These are phyloP conservation scores for Calyptomena viridis DNA, from an alignment of 2,113 vertebrate species.

Conservation along the genomic window DNA sequence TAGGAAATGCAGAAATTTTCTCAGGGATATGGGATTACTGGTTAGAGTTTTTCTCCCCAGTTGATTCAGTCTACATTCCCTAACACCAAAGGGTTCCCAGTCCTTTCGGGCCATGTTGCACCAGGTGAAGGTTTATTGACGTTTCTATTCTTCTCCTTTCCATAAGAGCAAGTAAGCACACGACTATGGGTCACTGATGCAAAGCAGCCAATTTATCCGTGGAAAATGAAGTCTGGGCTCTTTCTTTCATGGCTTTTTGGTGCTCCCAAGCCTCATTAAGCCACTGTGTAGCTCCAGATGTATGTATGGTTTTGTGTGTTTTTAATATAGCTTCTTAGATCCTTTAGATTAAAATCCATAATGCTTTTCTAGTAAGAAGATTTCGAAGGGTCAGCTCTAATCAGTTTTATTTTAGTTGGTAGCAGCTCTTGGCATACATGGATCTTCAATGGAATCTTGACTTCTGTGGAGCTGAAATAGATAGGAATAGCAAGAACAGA, in stretches of 20 bases:
- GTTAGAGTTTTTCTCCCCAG: background rate
- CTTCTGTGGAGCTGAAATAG: background rate
- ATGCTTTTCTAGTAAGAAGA: background rate
- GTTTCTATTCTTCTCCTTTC: background rate
- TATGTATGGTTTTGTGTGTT: background rate
- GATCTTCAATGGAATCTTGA: background rate
- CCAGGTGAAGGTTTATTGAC: background rate
- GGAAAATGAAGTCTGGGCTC: background rate
- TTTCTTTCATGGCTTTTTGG: background rate
- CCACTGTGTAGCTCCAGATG: background rate
- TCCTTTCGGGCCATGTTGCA: background rate
- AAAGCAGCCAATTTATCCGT: background rate
- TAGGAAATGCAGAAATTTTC: background rate
- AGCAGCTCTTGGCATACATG: background rate
- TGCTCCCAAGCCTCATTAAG: background rate
- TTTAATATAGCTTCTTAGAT: background rate
- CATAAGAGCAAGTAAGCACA: background rate
- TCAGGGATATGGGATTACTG: background rate
- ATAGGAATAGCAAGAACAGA: background rate
- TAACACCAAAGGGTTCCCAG: background rate
- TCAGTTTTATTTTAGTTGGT: background rate
- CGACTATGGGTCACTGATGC: rapidly evolving
- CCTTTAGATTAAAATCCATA: background rate
- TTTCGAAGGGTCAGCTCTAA: background rate
- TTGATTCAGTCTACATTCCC: background rate